These are phyloP conservation scores for Lasioglossum leucozonium DNA, from an alignment of 2,888 invertebrate species.

Conservation along the genomic window DNA sequence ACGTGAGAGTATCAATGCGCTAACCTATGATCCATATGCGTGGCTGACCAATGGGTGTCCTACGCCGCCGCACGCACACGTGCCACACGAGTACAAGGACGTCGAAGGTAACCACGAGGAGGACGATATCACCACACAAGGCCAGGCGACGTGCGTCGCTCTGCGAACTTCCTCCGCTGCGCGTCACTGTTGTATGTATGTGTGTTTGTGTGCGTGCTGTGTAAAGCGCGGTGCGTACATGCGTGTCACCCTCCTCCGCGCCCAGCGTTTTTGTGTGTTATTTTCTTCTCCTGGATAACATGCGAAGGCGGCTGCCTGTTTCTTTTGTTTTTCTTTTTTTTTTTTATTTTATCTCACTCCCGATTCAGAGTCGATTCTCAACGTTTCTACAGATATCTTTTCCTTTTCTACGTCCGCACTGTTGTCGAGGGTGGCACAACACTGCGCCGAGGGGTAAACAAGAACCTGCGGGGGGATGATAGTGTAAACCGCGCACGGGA, in stretches of 20 bases:
- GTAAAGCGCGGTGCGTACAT: constrained; percentile 33
- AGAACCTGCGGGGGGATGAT: constrained; percentile 1
- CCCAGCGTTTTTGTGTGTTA: constrained; percentile 13
- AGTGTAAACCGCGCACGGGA: constrained; percentile 22
- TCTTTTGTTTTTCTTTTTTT: background rate
- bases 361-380: background rate
- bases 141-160: constrained; percentile 15
- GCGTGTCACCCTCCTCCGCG: constrained; percentile 50
- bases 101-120: constrained; percentile 37
- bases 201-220: constrained; percentile 32
- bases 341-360: background rate
- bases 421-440: background rate
- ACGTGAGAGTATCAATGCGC: constrained; percentile 53
- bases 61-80: constrained; percentile 48
- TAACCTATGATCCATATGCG: constrained; percentile 83
- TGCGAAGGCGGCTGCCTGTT: constrained; percentile 1
- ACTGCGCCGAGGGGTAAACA: constrained; percentile 22
- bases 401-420: background rate
- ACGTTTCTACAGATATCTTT: background rate
- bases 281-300: constrained; percentile 35
- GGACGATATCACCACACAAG: constrained; percentile 38
- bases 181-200: constrained; percentile 40
- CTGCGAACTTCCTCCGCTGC: constrained; percentile 37
- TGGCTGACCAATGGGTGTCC: constrained; percentile 50
- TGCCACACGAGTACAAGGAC: constrained; percentile 41